Evolutionary conservation across 1,140 invertebrate genomes (phyloP).

Genomic region (Drosophila eugracilis): DNA sequence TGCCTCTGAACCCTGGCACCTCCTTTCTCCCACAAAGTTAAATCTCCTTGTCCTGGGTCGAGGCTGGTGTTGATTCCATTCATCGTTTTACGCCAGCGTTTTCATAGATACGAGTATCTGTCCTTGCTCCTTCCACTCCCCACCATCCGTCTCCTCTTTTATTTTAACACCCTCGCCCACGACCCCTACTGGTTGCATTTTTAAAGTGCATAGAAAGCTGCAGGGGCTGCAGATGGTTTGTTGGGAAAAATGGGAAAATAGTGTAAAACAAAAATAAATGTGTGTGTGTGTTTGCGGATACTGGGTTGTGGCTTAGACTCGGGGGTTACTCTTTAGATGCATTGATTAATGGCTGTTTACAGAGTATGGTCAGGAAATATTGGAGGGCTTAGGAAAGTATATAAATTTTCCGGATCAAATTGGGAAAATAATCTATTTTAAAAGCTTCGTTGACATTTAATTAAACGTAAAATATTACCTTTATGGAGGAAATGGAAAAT

Average conservation of each 20-base stretch:
- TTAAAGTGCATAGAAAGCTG: slow-evolving; percentile 57
- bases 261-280: slow-evolving; percentile 24
- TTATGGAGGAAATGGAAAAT: neutral
- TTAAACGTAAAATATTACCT: neutral
- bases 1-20: neutral
- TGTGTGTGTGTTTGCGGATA: too few relatives aligned
- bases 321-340: slow-evolving; percentile 30
- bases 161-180: neutral
- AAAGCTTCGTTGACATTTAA: neutral
- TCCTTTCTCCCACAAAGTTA: slow-evolving; percentile 10
- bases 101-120: slow-evolving; percentile 40
- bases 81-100: slow-evolving; percentile 49
- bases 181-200: slow-evolving; percentile 42
- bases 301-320: slow-evolving; percentile 15
- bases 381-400: neutral
- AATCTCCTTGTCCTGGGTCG: slow-evolving; percentile 26
- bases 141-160: neutral
- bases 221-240: slow-evolving; percentile 46
- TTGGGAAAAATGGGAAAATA: slow-evolving; percentile 6
- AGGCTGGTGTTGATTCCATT: slow-evolving; percentile 53
- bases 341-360: slow-evolving; percentile 36
- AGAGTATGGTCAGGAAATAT: slow-evolving; percentile 4
- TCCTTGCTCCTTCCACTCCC: slow-evolving; percentile 6
- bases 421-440: neutral
- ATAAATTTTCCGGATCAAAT: slow-evolving; percentile 4